These are phyloP conservation scores for Calephelis perditalis DNA, from an alignment of 2,888 invertebrate species.

Conservation along the genomic window DNA sequence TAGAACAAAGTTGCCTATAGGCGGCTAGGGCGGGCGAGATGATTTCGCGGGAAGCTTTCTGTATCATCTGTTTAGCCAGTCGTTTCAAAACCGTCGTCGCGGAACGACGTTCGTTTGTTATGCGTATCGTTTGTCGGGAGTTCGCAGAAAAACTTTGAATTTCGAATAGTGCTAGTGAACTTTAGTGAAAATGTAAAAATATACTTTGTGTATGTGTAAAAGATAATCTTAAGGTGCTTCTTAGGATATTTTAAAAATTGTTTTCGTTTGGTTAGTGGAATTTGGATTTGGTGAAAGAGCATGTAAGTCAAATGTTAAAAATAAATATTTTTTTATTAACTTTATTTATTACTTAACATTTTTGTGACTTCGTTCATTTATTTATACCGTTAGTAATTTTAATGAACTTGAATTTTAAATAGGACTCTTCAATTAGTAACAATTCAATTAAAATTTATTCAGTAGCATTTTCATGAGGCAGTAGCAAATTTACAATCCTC, in stretches of 20 bases:
- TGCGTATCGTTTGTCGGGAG: not conserved
- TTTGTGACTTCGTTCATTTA: no score
- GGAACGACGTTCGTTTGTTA: constrained; percentile 3
- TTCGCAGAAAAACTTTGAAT: not conserved
- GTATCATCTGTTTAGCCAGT: constrained; percentile 26
- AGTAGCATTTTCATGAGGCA: no score
- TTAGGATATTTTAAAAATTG: not conserved
- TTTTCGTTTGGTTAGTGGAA: not conserved
- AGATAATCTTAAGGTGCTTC: not conserved
- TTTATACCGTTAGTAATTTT: no score
- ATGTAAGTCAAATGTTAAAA: not conserved
- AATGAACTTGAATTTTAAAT: no score
- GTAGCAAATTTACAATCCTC: no score
- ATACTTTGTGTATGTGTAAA: not conserved
- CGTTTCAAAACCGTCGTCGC: constrained; percentile 11
- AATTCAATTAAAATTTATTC: no score
- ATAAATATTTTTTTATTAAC: no score
- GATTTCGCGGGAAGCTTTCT: constrained; percentile 21
- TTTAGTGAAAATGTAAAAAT: constrained; percentile 1
- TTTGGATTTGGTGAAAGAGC: not conserved
- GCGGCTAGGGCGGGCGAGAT: constrained; percentile 20
- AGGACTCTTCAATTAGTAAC: no score
- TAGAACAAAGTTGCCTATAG: constrained; percentile 1
- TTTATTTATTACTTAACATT: no score
- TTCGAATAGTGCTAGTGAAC: not conserved